These are phyloP conservation scores for Ptychodera flava DNA, from an alignment of 35 echinoderm and acorn worm species.

Conservation along the genomic window DNA sequence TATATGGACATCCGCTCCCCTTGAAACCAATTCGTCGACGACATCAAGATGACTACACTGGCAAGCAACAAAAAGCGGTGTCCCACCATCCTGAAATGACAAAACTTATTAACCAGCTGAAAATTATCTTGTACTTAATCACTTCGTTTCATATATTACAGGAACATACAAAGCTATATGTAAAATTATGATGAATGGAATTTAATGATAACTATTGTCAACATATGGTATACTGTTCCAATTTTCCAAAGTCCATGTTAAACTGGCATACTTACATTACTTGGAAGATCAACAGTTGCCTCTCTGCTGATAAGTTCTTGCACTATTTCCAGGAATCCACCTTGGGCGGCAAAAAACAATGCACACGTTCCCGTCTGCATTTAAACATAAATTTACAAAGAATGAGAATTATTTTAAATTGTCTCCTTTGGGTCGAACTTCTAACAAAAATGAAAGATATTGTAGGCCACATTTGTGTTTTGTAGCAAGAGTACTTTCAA, in stretches of 20 bases:
- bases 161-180: no score
- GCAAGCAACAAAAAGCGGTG: constrained; percentile 88
- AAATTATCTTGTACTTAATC: no score
- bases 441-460: no score
- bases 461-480: no score
- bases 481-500: no score
- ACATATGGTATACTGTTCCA: no score
- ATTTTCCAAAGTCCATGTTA: no score
- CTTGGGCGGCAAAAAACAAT: constrained; percentile 88
- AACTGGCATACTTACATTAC: constrained; percentile 70
- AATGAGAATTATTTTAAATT: not conserved
- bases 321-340: constrained; percentile 70
- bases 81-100: constrained; percentile 76
- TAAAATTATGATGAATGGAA: no score
- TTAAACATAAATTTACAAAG: not conserved
- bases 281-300: constrained; percentile 56
- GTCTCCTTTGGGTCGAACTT: no score
- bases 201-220: no score
- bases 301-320: constrained; percentile 43
- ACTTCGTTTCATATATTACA: no score
- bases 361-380: constrained; percentile 82
- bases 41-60: constrained; percentile 87
- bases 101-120: no score
- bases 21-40: constrained; percentile 58
- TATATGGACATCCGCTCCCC: constrained; percentile 64